Percentiles rank a stretch among this genome's conserved stretches.
Evolutionary conservation across 2,113 vertebrate species (phyloP).

Genomic region (Tragelaphus strepsiceros): DNA sequence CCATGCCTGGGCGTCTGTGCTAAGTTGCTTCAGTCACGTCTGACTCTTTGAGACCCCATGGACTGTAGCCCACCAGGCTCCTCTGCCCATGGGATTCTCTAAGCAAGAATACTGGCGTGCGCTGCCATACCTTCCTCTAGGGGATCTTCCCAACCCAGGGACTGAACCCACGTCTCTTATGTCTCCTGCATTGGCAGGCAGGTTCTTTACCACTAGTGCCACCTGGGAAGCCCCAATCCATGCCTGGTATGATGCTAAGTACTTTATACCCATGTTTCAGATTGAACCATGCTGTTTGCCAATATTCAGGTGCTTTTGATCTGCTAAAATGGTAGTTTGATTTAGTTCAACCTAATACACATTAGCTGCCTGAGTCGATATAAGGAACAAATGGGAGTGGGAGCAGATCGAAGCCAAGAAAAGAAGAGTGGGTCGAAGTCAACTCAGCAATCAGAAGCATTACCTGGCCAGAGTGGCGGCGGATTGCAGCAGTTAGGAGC

Average conservation of each 20-base stretch:
- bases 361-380: neutral
- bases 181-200: neutral
- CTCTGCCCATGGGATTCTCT: neutral
- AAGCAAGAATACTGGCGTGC: neutral
- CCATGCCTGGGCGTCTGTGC: neutral
- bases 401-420: neutral
- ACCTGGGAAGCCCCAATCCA: neutral
- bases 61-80: neutral
- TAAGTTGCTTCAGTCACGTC: neutral
- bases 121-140: neutral
- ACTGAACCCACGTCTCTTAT: neutral
- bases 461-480: fast-evolving
- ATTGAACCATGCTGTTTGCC: neutral
- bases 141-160: neutral
- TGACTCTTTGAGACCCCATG: neutral
- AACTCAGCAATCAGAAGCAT: neutral
- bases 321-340: neutral
- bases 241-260: neutral
- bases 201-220: neutral
- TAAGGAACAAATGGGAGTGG: neutral
- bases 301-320: neutral
- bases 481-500: neutral
- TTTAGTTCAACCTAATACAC: neutral
- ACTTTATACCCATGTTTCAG: neutral
- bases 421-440: neutral